phyloP scores from a whole-genome alignment of 2,888 invertebrate genomes.

The Bombyx huttoni region DNA sequence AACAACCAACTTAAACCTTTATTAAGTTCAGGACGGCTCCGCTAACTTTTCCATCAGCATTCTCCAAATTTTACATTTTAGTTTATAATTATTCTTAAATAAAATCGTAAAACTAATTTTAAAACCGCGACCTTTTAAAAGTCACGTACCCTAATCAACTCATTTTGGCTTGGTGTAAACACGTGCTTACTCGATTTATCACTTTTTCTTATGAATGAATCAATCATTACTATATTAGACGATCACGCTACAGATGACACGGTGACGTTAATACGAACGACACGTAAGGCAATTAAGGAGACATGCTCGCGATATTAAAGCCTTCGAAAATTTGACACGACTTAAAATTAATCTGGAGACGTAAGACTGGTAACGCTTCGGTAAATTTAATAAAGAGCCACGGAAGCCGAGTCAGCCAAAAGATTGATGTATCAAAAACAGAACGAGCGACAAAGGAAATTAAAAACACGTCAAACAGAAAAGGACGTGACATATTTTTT shows the following conservation, averaged over 20 bases:
- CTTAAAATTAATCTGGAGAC: constrained; percentile 50
- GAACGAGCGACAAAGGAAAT: constrained; percentile 33
- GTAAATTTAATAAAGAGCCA: constrained; percentile 60
- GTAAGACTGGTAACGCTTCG: constrained; percentile 30
- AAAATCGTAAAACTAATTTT: too few relatives aligned
- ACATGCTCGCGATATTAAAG: constrained; percentile 36
- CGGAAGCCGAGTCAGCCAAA: constrained; percentile 28
- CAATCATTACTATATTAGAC: constrained; percentile 9
- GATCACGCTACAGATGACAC: constrained; percentile 5
- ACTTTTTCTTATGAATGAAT: constrained; percentile 1
- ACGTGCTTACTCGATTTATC: neutral
- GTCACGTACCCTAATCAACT: neutral
- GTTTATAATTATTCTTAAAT: too few relatives aligned
- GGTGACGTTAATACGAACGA: constrained; percentile 9
- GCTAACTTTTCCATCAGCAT: too few relatives aligned
- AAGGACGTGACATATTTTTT: neutral
- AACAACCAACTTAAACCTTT: too few relatives aligned
- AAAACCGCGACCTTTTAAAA: too few relatives aligned
- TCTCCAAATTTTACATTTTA: too few relatives aligned
- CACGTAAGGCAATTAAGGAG: constrained; percentile 22
- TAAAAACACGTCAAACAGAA: constrained; percentile 29
- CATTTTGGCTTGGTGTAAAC: neutral
- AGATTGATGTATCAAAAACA: constrained; percentile 56
- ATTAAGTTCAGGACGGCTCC: too few relatives aligned
- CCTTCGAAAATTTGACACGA: constrained; percentile 41